Conservation (phyloP, 2,113 vertebrate genomes). For the Silurus meridionalis region DNA sequence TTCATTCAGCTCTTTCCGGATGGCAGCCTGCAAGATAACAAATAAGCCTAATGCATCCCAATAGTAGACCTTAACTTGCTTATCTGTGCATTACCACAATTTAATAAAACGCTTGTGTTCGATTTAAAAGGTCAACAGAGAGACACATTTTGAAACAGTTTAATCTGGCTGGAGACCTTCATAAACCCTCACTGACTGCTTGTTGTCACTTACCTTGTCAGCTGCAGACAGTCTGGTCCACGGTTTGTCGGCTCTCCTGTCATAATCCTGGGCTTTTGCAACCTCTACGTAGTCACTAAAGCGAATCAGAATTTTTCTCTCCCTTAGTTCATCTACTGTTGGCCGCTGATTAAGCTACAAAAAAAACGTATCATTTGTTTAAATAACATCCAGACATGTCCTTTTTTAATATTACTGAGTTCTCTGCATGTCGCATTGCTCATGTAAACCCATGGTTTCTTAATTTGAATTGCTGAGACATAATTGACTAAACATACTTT, state of each 20-base stretch:
- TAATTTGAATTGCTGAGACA: background rate
- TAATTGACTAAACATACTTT: background rate
- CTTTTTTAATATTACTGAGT: background rate
- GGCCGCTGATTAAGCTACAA: slow-evolving; percentile 93
- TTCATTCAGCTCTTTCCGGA: slow-evolving; percentile 98
- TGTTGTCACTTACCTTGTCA: slow-evolving; percentile 82
- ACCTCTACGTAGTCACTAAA: slow-evolving; percentile 99
- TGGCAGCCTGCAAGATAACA: slow-evolving; percentile 82
- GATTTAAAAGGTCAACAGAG: background rate
- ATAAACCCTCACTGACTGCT: background rate
- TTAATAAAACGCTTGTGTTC: background rate
- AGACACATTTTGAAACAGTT: background rate
- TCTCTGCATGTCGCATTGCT: background rate
- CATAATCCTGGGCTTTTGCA: slow-evolving; percentile 98
- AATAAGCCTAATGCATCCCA: background rate
- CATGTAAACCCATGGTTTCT: background rate
- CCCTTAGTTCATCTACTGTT: slow-evolving; percentile 93
- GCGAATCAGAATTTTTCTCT: slow-evolving; percentile 97
- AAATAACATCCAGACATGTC: background rate
- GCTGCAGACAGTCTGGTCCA: slow-evolving; percentile 96
- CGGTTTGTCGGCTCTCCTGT: slow-evolving; percentile 95
- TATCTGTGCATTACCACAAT: background rate
- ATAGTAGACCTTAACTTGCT: background rate
- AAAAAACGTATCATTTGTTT: background rate
- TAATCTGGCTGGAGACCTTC: background rate